Conservation (phyloP, 2,797 vertebrate species). For the Zalophus californianus region DNA sequence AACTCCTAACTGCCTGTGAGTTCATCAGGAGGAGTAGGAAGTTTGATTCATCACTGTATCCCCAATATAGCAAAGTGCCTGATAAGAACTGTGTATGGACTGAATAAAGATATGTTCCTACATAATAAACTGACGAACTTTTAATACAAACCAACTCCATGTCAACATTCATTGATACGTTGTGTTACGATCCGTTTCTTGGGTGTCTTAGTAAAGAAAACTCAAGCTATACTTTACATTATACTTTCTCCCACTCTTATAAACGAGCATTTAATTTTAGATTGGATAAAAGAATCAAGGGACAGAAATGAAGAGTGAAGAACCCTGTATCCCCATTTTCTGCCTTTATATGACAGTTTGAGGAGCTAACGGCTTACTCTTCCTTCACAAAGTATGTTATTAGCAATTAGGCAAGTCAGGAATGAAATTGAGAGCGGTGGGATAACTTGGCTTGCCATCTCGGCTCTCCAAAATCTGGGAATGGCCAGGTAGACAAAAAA, state of each 20-base stretch:
- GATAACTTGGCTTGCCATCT: background rate
- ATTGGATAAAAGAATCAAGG: background rate
- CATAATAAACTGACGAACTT: background rate
- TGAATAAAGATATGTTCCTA: conserved; percentile 15
- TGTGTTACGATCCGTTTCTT: background rate
- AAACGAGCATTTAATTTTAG: background rate
- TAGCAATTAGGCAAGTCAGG: background rate
- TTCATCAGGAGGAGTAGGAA: background rate
- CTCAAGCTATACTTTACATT: background rate
- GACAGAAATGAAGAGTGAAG: background rate
- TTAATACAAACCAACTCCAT: background rate
- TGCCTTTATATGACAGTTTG: background rate
- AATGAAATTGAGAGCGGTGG: too few relatives aligned
- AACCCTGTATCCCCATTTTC: background rate
- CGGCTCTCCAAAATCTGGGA: background rate
- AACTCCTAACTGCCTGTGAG: background rate
- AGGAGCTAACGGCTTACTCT: background rate
- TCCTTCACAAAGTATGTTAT: background rate
- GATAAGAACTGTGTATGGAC: background rate
- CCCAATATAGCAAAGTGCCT: background rate
- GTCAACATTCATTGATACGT: background rate
- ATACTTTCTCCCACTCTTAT: background rate
- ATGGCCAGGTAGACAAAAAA: background rate
- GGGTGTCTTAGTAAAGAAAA: background rate
- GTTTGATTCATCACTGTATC: background rate